Base-by-base conservation (phyloP, 2,113 vertebrate species). In the Epinephelus lanceolatus region DNA sequence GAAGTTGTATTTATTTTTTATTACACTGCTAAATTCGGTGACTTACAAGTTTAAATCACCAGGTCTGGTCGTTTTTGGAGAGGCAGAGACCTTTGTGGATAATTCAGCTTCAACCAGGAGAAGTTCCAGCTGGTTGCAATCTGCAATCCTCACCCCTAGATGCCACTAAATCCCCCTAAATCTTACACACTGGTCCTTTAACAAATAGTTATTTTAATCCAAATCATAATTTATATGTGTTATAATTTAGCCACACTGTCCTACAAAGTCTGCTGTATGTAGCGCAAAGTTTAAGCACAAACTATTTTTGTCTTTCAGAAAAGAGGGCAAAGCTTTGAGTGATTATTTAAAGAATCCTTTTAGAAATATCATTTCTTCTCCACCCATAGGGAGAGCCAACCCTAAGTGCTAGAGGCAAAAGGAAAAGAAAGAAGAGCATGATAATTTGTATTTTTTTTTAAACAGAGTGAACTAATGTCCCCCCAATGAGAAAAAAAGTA, bases 401-500 rank as follows among this genome's bases (percentile, higher is more conserved):
- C 21, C 40, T 51, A 53, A 73, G 61, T 70, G 80, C 49, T 62
- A 1, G 37, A 66, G 61, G 80, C 55, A 61, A 62, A 76, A 57
- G 14, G 30, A 25, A 56, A 33, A 67, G 19, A 23, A 74, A 15
- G 52, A 56, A 63, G 52, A 40, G 49, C 21, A 55, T 56, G 0
- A 68, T 33, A 21, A 87, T 73, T 77, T 73, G 13, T 53, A 15
- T 8, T 57, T 49, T 49, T 27, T 71, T 63, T 60, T 75, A 8
- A 67, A 51, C 53, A 67, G 42, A 74, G 11, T 67, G 47, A 67
- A 60, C 78, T 67, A 71, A 78, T 71, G 73, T 71, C 65, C 27
- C 78, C 23, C 25, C 11, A 59, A 21, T 55, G 70, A 68, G 23
- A 69, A 14, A 55, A 60, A 59, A 82, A 67, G 4, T 15, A 40